Evolutionary conservation across 2,113 vertebrate genomes (phyloP).

Genomic region (human): DNA sequence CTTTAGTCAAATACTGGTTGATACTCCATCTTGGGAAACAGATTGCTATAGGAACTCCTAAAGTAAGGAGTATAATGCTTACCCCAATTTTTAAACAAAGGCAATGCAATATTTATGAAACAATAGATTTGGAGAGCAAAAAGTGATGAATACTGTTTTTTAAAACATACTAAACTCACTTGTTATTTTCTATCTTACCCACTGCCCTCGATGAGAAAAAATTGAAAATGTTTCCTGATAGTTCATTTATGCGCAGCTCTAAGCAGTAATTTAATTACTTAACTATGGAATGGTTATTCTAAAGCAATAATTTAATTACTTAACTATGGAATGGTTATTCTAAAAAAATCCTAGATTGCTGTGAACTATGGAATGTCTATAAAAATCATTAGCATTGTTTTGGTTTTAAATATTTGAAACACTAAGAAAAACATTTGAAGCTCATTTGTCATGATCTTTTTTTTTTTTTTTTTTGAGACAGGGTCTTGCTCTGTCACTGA

Average conservation of each 20-base stretch:
- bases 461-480: no score
- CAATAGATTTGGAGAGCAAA: background rate
- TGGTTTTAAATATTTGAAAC: conserved; percentile 30
- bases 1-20: background rate
- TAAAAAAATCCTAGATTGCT: background rate
- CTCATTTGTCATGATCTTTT: background rate
- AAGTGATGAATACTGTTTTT: background rate
- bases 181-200: background rate
- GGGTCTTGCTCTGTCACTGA: no score
- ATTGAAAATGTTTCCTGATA: background rate
- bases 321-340: background rate
- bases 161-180: background rate
- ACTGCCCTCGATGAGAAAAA: background rate
- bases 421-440: background rate
- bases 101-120: background rate
- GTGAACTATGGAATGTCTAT: background rate
- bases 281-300: background rate
- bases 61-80: background rate
- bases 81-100: background rate
- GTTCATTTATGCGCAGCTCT: background rate
- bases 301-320: background rate
- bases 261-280: conserved; percentile 16
- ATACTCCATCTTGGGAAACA: background rate
- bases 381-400: background rate
- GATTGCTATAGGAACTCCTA: background rate